Conservation (phyloP, 2,797 vertebrate species). For the Phoebastria nigripes region DNA sequence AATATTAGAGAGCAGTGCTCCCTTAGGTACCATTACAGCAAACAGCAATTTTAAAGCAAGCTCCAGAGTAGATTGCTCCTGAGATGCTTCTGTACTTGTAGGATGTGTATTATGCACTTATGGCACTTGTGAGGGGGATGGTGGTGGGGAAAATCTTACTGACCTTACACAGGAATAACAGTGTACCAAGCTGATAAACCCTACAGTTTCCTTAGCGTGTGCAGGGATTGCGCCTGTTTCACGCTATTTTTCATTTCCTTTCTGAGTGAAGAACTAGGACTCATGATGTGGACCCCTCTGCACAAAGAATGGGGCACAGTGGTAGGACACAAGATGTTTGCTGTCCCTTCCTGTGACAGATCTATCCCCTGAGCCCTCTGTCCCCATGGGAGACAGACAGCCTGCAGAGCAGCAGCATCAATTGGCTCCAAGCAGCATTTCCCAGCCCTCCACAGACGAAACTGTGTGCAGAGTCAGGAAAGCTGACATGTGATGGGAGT, state of each 20-base stretch:
- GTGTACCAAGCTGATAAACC: background rate
- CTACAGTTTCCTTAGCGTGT: background rate
- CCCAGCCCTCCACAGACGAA: background rate
- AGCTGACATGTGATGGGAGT: background rate
- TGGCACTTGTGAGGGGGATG: background rate
- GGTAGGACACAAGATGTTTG: background rate
- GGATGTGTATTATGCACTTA: conserved; percentile 1
- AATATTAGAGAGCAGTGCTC: conserved; percentile 60
- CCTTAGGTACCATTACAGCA: conserved; percentile 32
- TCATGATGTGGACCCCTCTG: rapidly evolving
- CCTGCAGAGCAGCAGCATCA: background rate
- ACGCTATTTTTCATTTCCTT: background rate
- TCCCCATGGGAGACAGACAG: background rate
- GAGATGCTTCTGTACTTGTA: conserved; percentile 23
- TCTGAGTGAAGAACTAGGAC: background rate
- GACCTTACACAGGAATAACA: background rate
- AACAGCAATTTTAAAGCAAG: conserved; percentile 59
- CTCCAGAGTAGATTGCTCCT: conserved; percentile 19
- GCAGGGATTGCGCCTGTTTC: background rate
- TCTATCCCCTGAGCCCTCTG: background rate
- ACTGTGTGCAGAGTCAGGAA: background rate
- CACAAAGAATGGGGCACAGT: background rate
- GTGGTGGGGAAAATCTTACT: background rate
- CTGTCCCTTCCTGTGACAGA: background rate
- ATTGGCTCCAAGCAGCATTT: background rate